phyloP scores from a whole-genome alignment of 1,140 invertebrate species.

The Cyclina sinensis region DNA sequence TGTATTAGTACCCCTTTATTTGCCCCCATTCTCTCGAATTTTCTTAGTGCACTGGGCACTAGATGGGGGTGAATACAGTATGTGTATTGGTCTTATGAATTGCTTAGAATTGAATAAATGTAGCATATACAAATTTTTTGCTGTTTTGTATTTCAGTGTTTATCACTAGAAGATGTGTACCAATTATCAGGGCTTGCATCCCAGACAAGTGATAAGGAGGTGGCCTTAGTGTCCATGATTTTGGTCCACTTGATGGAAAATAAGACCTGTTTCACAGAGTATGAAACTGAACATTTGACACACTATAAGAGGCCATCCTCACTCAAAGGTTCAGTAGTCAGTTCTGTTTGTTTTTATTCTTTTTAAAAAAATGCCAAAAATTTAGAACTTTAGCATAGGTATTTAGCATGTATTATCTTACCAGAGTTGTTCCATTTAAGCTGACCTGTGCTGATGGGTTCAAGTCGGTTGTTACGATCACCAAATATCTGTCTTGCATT shows the following conservation, averaged over 20 bases:
- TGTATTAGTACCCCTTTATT: too few relatives aligned
- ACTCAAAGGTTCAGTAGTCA: neutral
- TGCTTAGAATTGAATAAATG: neutral
- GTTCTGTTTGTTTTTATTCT: neutral
- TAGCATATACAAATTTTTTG: neutral
- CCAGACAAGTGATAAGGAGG: neutral
- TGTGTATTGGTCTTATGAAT: neutral
- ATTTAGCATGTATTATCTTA: too few relatives aligned
- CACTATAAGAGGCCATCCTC: neutral
- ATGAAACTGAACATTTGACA: neutral
- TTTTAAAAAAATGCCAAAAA: too few relatives aligned
- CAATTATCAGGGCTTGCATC: conserved; percentile 22
- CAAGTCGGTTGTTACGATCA: too few relatives aligned
- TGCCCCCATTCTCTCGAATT: too few relatives aligned
- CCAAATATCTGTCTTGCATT: too few relatives aligned
- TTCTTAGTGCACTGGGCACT: too few relatives aligned
- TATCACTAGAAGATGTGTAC: conserved; percentile 30
- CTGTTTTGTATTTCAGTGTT: conserved; percentile 28
- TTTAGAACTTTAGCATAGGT: too few relatives aligned
- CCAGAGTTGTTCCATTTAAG: too few relatives aligned
- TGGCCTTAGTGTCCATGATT: conserved; percentile 13
- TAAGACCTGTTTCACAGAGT: neutral
- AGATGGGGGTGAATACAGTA: too few relatives aligned
- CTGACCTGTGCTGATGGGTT: too few relatives aligned
- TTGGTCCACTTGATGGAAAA: conserved; percentile 39